Percentiles rank a stretch among this genome's conserved stretches.
Evolutionary conservation across 2,888 invertebrate genomes (phyloP).

Genomic region (Leptopterna dolabrata): DNA sequence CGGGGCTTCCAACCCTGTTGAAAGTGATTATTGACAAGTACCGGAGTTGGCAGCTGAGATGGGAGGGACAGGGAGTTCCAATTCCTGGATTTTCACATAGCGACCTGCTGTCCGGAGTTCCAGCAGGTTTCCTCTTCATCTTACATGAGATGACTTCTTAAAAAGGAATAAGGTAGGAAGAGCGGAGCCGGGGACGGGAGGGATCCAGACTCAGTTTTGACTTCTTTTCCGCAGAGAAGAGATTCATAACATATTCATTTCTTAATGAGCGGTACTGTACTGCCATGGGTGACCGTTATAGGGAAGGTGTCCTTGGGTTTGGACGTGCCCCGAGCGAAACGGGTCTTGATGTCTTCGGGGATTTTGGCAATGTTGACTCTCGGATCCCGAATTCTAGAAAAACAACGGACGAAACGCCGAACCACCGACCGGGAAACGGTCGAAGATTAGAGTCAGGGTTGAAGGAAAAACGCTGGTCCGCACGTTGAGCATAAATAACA

Average conservation of each 20-base stretch:
- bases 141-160: too few species aligned
- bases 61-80: background rate
- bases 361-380: background rate
- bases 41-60: background rate
- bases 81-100: background rate
- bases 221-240: background rate
- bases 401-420: background rate
- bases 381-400: slow-evolving; percentile 14
- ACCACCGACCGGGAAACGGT: slow-evolving; percentile 7
- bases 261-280: background rate
- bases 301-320: background rate
- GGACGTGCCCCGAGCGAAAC: background rate
- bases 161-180: too few species aligned
- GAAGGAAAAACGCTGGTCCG: background rate
- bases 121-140: too few species aligned
- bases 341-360: slow-evolving; percentile 1
- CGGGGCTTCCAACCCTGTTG: background rate
- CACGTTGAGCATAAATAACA: too few species aligned
- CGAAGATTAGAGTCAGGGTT: background rate
- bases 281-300: background rate
- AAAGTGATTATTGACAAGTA: background rate
- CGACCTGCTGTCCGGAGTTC: too few species aligned
- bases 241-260: background rate
- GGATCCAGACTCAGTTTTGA: too few species aligned
- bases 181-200: too few species aligned